Conservation (phyloP, 2,797 vertebrate genomes). For the Ctenopoma kingsleyae region DNA sequence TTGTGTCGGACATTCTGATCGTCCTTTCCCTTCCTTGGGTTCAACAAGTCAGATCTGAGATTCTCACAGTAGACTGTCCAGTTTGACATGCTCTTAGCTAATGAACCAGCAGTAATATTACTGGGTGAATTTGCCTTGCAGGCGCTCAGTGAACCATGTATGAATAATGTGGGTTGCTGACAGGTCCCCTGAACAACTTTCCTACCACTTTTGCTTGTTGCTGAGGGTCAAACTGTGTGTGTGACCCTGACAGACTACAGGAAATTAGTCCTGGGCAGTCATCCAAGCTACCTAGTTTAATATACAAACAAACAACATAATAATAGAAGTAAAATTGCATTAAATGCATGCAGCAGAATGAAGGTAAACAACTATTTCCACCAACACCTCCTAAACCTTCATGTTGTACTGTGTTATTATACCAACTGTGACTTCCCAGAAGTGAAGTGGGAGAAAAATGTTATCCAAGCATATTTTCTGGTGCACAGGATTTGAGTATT, state of each 20-base stretch:
- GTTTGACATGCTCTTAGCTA: slow-evolving; percentile 12
- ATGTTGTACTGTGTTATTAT: slow-evolving; percentile 9
- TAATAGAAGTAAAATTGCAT: slow-evolving; percentile 18
- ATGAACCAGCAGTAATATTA: slow-evolving; percentile 33
- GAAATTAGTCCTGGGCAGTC: slow-evolving; percentile 28
- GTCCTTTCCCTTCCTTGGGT: slow-evolving; percentile 7
- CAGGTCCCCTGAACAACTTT: slow-evolving; percentile 30
- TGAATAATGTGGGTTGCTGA: slow-evolving; percentile 31
- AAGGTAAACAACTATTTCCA: slow-evolving; percentile 1
- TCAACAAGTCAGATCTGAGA: slow-evolving; percentile 22
- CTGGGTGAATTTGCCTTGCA: slow-evolving; percentile 30
- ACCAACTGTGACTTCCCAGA: neutral
- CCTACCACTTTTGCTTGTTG: slow-evolving; percentile 21
- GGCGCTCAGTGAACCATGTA: slow-evolving; percentile 30
- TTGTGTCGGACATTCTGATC: neutral
- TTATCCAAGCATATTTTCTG: neutral
- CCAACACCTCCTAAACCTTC: neutral
- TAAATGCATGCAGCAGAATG: slow-evolving; percentile 23
- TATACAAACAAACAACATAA: slow-evolving; percentile 30
- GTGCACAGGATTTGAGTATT: slow-evolving; percentile 37
- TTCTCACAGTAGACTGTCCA: neutral
- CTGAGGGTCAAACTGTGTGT: slow-evolving; percentile 29
- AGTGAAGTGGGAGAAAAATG: neutral
- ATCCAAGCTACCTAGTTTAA: slow-evolving; percentile 42
- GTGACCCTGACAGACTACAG: slow-evolving; percentile 29